Base-by-base conservation (phyloP, 2,797 vertebrate species). In the Falco berigora region DNA sequence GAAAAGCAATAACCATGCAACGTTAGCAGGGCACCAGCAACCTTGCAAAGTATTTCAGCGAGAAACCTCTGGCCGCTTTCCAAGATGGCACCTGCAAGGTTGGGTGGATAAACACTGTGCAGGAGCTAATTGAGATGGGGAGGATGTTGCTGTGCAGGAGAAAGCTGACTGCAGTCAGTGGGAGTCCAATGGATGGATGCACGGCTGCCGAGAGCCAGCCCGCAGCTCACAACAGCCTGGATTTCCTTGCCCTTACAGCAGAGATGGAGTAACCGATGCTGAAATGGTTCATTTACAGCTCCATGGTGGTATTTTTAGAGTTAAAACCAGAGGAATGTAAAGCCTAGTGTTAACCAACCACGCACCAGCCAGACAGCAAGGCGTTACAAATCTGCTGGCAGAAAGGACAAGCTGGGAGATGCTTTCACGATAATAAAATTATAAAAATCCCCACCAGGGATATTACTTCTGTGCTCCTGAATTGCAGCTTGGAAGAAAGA, bases 401-500 rank as follows among this genome's bases (percentile, higher is more conserved):
- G 62, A 68, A 44, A 27, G 10, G 34, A 40, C 58, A 46, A 71
- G 38, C 56, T 8, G 9, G 50, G 67, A 50, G 52, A 59, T 30
- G 30, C 67, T 58, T 53, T 17, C 49, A 34, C 0, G 3, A 40
- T 17, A 62, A 79, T 5, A 68, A 68, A 78, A 20, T 10, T 5
- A 20, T 27, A 38, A 50, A 38, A 61, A 13, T 20, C 28, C 5
- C n/a, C 1, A 1, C 8, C 1, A 0, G 42, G 49, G 27, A 50
- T 56, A 44, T 50, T 52, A 40, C 34, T 85, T 68, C 13, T 69
- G 13, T 40, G n/a, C 28, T 78, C n/a, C 62, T 21, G 32, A 79
- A 50, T 3, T 34, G 55, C 47, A 68, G 27, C 36, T 61, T 62
- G 9, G 56, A 68, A 55, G 47, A 78, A 8, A 14, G 28, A 27